Evolutionary conservation across 2,888 invertebrate species (phyloP).

Genomic region (Agonopterix arenella): DNA sequence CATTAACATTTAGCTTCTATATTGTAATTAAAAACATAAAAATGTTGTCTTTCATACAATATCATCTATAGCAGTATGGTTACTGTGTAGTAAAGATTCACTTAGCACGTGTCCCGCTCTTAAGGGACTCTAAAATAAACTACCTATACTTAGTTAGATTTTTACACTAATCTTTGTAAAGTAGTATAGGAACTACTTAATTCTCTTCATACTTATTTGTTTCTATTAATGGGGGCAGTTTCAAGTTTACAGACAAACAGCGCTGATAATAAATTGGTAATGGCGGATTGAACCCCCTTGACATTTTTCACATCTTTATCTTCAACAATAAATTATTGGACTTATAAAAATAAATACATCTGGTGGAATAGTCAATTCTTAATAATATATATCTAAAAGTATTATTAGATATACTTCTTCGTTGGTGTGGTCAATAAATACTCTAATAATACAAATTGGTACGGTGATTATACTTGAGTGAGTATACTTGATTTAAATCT

Average conservation of each 20-base stretch:
- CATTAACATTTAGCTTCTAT: conserved; percentile 49
- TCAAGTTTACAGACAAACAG: too few relatives aligned
- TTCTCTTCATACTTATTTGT: conserved; percentile 15
- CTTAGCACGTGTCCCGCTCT: conserved; percentile 54
- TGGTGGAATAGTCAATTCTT: conserved; percentile 36
- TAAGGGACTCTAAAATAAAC: conserved; percentile 20
- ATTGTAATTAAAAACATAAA: conserved; percentile 10
- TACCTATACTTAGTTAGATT: conserved; percentile 43
- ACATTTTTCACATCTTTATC: conserved; percentile 14
- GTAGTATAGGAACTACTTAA: conserved; percentile 2
- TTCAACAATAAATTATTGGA: conserved; percentile 16
- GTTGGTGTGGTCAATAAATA: neutral
- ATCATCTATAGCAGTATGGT: conserved; percentile 21
- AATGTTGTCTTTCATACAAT: conserved; percentile 15
- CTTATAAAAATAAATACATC: conserved; percentile 14
- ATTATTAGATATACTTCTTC: conserved; percentile 8
- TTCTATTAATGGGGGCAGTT: conserved; percentile 3
- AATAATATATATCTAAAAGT: conserved; percentile 12
- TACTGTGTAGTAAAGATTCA: conserved; percentile 14
- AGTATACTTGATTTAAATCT: too few relatives aligned
- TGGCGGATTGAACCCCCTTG: too few relatives aligned
- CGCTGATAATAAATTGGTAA: too few relatives aligned
- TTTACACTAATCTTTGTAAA: conserved; percentile 38
- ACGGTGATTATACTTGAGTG: conserved; percentile 29
- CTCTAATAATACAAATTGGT: conserved; percentile 7